A percentile compares a stretch with the other conserved stretches of the same genome.
Evolutionary conservation across 2,888 invertebrate species (phyloP).

Genomic region (Apantesis nais): DNA sequence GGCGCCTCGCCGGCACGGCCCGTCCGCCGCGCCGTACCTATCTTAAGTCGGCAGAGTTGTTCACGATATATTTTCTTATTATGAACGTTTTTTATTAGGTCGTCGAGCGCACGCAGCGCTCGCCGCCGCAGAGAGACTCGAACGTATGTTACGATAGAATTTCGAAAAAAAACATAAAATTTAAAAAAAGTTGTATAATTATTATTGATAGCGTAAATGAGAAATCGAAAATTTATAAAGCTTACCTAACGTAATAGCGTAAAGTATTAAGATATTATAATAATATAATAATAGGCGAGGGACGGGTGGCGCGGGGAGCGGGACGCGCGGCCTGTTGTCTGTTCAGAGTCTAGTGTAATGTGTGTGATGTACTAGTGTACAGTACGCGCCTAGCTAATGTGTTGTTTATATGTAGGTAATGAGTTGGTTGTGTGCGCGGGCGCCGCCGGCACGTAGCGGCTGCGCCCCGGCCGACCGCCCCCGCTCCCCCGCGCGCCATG

Average conservation of each 20-base stretch:
- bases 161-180: slow-evolving; percentile 84
- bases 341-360: slow-evolving; percentile 59
- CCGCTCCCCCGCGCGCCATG: slow-evolving; percentile 76
- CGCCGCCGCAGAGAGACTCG: slow-evolving; percentile 82
- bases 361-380: slow-evolving; percentile 21
- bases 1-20: slow-evolving; percentile 85
- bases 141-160: slow-evolving; percentile 84
- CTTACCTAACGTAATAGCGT: slow-evolving; percentile 85
- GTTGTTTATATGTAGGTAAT: slow-evolving; percentile 28
- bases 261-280: slow-evolving; percentile 85
- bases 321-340: slow-evolving; percentile 60
- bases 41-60: slow-evolving; percentile 86
- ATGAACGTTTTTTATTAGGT: slow-evolving; percentile 87
- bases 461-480: slow-evolving; percentile 39
- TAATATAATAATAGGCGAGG: slow-evolving; percentile 75
- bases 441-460: slow-evolving; percentile 9
- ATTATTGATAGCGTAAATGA: slow-evolving; percentile 85
- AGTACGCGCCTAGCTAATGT: slow-evolving; percentile 58
- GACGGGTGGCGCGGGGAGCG: slow-evolving; percentile 76
- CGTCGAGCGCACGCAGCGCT: slow-evolving; percentile 81
- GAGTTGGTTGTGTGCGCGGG: slow-evolving; percentile 23
- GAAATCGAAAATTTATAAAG: slow-evolving; percentile 85
- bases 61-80: slow-evolving; percentile 88
- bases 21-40: slow-evolving; percentile 85
- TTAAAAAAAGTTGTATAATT: slow-evolving; percentile 86